Conservation (phyloP, 2,797 vertebrate species). For the Echeneis naucrates region DNA sequence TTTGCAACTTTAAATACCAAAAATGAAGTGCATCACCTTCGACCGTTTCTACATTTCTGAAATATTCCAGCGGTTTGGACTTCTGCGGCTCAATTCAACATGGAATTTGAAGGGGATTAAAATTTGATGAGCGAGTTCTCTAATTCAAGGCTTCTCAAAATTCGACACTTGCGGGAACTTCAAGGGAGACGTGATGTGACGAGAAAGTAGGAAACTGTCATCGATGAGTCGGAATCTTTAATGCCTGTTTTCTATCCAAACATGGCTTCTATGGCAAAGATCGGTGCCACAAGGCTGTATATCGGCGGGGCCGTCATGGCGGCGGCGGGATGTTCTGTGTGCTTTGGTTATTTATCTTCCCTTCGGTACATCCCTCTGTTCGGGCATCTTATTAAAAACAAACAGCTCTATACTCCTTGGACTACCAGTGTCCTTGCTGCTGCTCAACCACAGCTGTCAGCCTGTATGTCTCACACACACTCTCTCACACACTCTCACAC, state of each 20-base stretch:
- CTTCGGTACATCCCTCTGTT: constrained; percentile 58
- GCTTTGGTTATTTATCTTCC: constrained; percentile 63
- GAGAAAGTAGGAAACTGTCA: too few relatives aligned
- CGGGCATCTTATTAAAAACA: constrained; percentile 80
- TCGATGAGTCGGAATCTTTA: too few relatives aligned
- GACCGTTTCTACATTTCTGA: too few relatives aligned
- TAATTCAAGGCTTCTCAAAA: too few relatives aligned
- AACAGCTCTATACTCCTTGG: constrained; percentile 70
- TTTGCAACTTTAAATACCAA: too few relatives aligned
- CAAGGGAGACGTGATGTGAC: too few relatives aligned
- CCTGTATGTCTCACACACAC: constrained; percentile 21
- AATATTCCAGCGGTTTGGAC: too few relatives aligned
- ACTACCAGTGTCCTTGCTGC: constrained; percentile 42
- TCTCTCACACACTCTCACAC: constrained; percentile 32
- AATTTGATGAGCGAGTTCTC: too few relatives aligned
- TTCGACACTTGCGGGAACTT: too few relatives aligned
- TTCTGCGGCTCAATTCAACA: too few relatives aligned
- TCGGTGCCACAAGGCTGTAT: constrained; percentile 35
- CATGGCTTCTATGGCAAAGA: constrained; percentile 2
- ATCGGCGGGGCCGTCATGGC: constrained; percentile 33
- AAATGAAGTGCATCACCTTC: background rate
- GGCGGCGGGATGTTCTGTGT: constrained; percentile 47
- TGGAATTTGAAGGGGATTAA: too few relatives aligned
- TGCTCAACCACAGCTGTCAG: constrained; percentile 38
- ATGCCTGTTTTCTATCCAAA: constrained; percentile 1